Percentiles rank a stretch among this genome's conserved stretches.
These are phyloP conservation scores for Rhinichthys osculus DNA, from an alignment of 2,797 vertebrate species.

Conservation along the genomic window DNA sequence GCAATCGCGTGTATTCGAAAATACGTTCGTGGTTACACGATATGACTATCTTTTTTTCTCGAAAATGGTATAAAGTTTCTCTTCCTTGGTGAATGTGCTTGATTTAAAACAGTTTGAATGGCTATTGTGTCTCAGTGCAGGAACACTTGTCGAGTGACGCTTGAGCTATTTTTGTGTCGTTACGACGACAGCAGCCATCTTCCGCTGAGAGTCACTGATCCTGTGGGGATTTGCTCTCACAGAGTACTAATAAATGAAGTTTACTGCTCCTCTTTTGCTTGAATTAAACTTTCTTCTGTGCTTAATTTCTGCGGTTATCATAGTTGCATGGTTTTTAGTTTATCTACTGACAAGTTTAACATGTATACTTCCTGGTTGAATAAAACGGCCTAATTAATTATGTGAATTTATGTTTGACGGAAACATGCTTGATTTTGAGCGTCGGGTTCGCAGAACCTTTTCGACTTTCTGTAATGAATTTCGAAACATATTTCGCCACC, in stretches of 20 bases:
- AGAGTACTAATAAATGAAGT: not conserved
- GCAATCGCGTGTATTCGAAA: too few species aligned
- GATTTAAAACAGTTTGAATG: not conserved
- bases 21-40: too few species aligned
- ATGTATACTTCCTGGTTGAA: not conserved
- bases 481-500: conserved; percentile 16
- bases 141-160: not conserved
- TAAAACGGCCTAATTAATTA: not conserved
- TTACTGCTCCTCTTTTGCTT: not conserved
- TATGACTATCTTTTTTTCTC: too few species aligned
- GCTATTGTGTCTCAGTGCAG: not conserved
- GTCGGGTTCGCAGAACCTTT: not conserved
- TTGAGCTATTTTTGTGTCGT: conserved; percentile 21
- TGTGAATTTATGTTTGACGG: not conserved
- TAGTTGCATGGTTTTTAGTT: not conserved
- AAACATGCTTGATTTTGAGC: not conserved
- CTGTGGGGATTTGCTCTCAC: not conserved
- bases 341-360: not conserved
- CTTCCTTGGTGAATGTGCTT: not conserved
- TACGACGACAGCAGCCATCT: not conserved
- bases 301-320: not conserved
- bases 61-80: too few species aligned
- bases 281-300: not conserved
- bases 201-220: not conserved
- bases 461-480: not conserved